Conservation (phyloP, 2,797 vertebrate species). For the Onychomys leucogaster region DNA sequence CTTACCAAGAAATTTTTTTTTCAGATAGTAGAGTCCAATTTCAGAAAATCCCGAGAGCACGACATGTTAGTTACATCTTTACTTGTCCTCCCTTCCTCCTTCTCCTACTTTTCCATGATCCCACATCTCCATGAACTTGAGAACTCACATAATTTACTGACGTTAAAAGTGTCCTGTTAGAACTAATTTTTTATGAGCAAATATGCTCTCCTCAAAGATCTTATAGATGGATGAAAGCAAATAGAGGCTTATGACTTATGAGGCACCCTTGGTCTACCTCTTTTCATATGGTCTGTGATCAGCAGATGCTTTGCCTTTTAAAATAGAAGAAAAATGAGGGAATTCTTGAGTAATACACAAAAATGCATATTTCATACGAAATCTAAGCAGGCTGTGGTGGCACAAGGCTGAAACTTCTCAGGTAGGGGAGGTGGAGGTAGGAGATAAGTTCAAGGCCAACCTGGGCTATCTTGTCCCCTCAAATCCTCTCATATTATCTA, state of each 20-base stretch:
- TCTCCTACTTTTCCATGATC: neutral
- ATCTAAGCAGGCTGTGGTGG: neutral
- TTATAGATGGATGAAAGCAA: neutral
- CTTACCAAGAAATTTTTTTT: conserved; percentile 34
- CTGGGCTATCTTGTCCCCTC: too few species aligned
- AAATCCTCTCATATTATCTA: neutral
- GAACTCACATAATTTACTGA: neutral
- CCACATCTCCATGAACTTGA: neutral
- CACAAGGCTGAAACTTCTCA: neutral
- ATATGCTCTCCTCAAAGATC: neutral
- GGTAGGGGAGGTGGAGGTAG: neutral
- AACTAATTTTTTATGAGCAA: neutral
- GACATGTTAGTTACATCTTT: conserved; percentile 8
- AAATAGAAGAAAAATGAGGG: neutral
- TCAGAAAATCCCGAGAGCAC: neutral
- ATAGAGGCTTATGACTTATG: too few species aligned
- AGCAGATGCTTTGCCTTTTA: neutral
- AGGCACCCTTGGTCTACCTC: neutral
- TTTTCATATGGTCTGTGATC: neutral
- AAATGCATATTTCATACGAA: neutral
- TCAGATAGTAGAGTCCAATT: neutral
- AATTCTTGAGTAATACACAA: neutral
- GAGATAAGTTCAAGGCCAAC: neutral
- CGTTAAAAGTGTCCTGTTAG: neutral
- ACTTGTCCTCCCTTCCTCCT: neutral